Evolutionary conservation across 2,888 invertebrate species (phyloP), one percentile per base, ranked within the genome.

Genomic region (Hanleya hanleyi): DNA sequence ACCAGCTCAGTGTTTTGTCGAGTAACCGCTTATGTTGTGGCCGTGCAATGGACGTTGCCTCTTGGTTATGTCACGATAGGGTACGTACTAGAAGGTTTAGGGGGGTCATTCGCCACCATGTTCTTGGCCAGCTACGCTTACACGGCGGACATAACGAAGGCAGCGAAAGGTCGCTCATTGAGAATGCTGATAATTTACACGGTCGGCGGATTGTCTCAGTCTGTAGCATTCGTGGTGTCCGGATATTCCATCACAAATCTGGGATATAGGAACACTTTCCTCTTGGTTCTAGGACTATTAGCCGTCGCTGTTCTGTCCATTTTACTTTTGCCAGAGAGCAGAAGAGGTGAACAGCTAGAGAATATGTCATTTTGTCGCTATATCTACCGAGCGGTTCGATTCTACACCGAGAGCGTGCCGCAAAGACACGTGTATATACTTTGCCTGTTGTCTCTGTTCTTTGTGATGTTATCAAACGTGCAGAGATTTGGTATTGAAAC

Each of bases 401-500:
- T 80, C n/a, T 81, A 76, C 57, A 67, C 73, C 15, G 73, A 75
- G 1, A 50, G 29, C 36, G 74, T 76, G 9, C 71, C 57, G 2
- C 15, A 70, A 2, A 65, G 80, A 51, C 79, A 80, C 79, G 77
- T 74, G 69, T 81, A 78, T 57, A 77, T 76, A 26, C 26, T 78
- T 22, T 49, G 78, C 15, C 50, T 79, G 4, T 1, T 61, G 9
- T 67, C 76, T 0, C 80, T 81, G 41, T 61, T 69, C 9, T 12
- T 79, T 1, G 50, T 15, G 69, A 0, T 69, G 73, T 57, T 70
- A 77, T 35, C 38, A 71, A 7, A 64, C 70, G 15, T 70, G 78
- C n/a, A 80, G 76, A 9, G 77, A 29, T n/a, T 33, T 2, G 71
- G 67, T 1, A 78, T 80, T 0, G 80, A 81, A 41, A 70, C 79